These are phyloP conservation scores for Micrasema longulum DNA, from an alignment of 1,140 invertebrate species.

Conservation along the genomic window DNA sequence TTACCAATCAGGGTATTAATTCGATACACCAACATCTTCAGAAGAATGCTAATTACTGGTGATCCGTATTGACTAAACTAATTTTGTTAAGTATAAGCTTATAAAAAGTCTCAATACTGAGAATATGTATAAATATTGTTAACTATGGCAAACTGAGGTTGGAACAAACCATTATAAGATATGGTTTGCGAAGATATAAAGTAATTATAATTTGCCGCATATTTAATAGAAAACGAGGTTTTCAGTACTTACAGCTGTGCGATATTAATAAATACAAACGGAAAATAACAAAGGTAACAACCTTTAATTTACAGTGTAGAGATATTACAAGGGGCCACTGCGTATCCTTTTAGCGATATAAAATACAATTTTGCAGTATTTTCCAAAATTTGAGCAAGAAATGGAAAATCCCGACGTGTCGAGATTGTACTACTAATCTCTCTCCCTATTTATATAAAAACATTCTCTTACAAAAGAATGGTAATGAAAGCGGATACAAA, in stretches of 20 bases:
- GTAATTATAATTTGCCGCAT: neutral
- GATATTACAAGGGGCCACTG: conserved; percentile 5
- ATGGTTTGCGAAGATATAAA: neutral
- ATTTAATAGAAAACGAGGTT: neutral
- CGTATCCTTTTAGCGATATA: neutral
- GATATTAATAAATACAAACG: conserved; percentile 6
- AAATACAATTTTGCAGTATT: conserved; percentile 12
- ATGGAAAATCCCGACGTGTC: conserved; percentile 30
- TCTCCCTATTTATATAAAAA: conserved; percentile 14
- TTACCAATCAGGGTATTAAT: conserved; percentile 25
- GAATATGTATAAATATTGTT: conserved; percentile 27
- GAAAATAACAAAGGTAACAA: conserved; percentile 7
- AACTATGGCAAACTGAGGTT: conserved; percentile 46
- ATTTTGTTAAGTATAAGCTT: conserved; percentile 1
- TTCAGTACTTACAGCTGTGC: conserved; percentile 30
- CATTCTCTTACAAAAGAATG: conserved; percentile 34
- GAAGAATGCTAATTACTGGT: conserved; percentile 30
- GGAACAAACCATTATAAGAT: conserved; percentile 21
- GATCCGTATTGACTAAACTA: conserved; percentile 28
- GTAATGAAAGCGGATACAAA: conserved; percentile 9
- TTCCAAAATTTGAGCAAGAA: conserved; percentile 41
- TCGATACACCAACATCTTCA: conserved; percentile 6
- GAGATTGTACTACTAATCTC: conserved; percentile 18
- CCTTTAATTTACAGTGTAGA: conserved; percentile 23
- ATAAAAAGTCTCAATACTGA: conserved; percentile 9